Conservation (phyloP, 2,797 vertebrate species). For the Ctenochaetus hawaiiensis region DNA sequence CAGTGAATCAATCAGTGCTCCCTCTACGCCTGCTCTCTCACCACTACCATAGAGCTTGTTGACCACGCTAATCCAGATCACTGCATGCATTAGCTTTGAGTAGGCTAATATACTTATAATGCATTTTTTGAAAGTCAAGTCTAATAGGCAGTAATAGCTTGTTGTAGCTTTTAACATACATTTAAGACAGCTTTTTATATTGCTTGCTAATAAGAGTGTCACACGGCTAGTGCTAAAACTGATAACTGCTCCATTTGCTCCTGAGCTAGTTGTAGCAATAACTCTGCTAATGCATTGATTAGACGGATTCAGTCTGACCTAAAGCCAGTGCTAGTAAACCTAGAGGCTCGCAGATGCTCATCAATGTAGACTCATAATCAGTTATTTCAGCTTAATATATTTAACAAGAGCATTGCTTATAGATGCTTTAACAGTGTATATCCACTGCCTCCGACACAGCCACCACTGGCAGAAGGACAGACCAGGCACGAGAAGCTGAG, state of each 20-base stretch:
- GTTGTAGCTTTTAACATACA: conserved; percentile 25
- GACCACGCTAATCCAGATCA: conserved; percentile 3
- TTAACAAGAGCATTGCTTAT: conserved; percentile 25
- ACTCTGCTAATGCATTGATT: conserved; percentile 35
- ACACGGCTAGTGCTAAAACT: conserved; percentile 16
- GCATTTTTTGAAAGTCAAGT: conserved; percentile 28
- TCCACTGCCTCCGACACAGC: conserved; percentile 45
- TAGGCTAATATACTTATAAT: conserved; percentile 19
- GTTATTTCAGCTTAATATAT: conserved; percentile 5
- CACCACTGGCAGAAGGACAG: conserved; percentile 50
- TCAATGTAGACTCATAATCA: background rate
- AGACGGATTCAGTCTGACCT: conserved; percentile 30
- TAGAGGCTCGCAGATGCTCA: conserved; percentile 20
- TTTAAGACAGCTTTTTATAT: conserved; percentile 22
- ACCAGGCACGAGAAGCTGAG: conserved; percentile 30
- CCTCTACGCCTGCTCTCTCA: conserved; percentile 87
- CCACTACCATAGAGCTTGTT: conserved; percentile 28
- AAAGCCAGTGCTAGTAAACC: conserved; percentile 13
- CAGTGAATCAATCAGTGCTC: conserved; percentile 90
- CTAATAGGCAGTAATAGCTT: conserved; percentile 20
- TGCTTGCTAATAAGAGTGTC: conserved; percentile 42
- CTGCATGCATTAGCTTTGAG: conserved; percentile 32
- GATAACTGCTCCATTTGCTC: conserved; percentile 6
- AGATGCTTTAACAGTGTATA: conserved; percentile 22
- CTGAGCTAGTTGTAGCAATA: conserved; percentile 15